These are phyloP conservation scores for Epinephelus malabaricus DNA, from an alignment of 2,797 vertebrate species.

Conservation along the genomic window DNA sequence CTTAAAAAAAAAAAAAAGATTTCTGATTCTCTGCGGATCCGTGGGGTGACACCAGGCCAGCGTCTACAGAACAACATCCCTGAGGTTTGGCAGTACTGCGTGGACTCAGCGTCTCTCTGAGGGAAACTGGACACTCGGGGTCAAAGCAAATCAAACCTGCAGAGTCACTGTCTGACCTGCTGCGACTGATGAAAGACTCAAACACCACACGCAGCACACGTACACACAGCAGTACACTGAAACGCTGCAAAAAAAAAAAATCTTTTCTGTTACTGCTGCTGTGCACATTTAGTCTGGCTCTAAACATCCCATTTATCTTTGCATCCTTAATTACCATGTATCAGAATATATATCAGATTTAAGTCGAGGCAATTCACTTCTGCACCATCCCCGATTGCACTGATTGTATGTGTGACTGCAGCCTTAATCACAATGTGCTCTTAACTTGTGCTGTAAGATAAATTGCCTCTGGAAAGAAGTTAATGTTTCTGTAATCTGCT, in stretches of 20 bases:
- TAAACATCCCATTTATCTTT: conserved; percentile 35
- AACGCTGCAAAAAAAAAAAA: conserved; percentile 15
- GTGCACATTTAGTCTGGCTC: conserved; percentile 6
- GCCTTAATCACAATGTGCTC: conserved; percentile 51
- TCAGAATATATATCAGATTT: conserved; percentile 38
- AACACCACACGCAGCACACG: conserved; percentile 8
- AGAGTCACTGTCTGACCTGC: conserved; percentile 31
- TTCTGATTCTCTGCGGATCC: conserved; percentile 33
- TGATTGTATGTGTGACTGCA: conserved; percentile 45
- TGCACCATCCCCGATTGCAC: conserved; percentile 9
- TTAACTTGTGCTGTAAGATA: conserved; percentile 44
- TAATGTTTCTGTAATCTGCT: conserved; percentile 60
- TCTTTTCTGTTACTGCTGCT: conserved; percentile 4
- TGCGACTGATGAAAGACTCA: conserved; percentile 41
- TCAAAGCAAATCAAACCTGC: conserved; percentile 45
- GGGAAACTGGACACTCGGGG: conserved; percentile 33
- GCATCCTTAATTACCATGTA: conserved; percentile 35
- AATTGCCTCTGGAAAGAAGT: conserved; percentile 51
- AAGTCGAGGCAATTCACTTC: conserved; percentile 37
- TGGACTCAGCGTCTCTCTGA: conserved; percentile 16
- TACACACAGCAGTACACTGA: not conserved
- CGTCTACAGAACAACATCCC: conserved; percentile 16
- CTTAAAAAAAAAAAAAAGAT: not conserved
- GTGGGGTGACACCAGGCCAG: conserved; percentile 35
- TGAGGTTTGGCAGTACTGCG: conserved; percentile 12